Conservation (phyloP, 1,140 invertebrate species). For the Drosophila pruinosa region DNA sequence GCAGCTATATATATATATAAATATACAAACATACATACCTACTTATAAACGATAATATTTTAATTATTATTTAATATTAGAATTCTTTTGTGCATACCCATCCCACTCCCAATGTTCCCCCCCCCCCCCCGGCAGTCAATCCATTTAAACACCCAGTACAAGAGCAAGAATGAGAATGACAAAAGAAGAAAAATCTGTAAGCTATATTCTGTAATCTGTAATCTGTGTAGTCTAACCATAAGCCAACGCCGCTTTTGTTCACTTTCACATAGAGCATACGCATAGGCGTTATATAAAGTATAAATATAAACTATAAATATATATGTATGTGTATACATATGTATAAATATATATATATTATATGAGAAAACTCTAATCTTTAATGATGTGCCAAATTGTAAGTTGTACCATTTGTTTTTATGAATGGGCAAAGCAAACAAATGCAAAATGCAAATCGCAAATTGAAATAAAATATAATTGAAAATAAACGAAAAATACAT, state of each 20-base stretch:
- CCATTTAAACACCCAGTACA: conserved; percentile 46
- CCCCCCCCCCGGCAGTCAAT: not conserved
- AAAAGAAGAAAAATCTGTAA: conserved; percentile 24
- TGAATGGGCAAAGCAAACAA: conserved; percentile 61
- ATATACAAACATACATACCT: conserved; percentile 55
- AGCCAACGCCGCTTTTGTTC: conserved; percentile 74
- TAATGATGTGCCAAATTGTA: conserved; percentile 82
- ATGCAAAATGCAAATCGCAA: conserved; percentile 61
- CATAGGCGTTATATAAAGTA: conserved; percentile 68
- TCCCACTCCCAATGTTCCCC: not conserved
- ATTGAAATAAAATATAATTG: conserved; percentile 68
- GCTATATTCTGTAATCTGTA: conserved; percentile 53
- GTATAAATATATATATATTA: conserved; percentile 61
- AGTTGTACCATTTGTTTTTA: conserved; percentile 80
- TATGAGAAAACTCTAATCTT: conserved; percentile 70
- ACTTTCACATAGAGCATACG: conserved; percentile 73
- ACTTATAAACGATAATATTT: conserved; percentile 40
- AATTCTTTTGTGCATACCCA: conserved; percentile 4
- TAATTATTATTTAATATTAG: conserved; percentile 33
- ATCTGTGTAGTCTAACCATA: conserved; percentile 73
- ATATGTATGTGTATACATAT: conserved; percentile 61
- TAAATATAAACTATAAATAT: conserved; percentile 68
- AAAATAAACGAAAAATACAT: conserved; percentile 25
- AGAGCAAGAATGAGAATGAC: conserved; percentile 34
- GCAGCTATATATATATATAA: conserved; percentile 52